These are phyloP conservation scores for Antitype chi DNA, from an alignment of 2,888 invertebrate species.

Conservation along the genomic window DNA sequence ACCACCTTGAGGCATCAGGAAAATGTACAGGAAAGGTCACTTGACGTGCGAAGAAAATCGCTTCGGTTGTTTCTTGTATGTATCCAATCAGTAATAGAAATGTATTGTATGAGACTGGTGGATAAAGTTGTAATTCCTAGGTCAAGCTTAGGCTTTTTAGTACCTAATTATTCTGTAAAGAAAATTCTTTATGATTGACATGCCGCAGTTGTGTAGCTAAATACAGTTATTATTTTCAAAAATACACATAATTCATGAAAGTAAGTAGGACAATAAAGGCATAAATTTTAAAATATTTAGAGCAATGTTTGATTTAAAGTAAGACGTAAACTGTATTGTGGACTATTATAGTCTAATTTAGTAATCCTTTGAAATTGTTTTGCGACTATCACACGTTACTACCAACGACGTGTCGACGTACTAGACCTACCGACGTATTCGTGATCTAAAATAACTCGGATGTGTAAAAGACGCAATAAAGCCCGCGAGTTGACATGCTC, in stretches of 20 bases:
- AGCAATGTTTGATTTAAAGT: conserved; percentile 10
- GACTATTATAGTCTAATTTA: neutral
- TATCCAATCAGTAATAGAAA: neutral
- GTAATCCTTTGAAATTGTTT: conserved; percentile 5
- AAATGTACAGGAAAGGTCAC: conserved; percentile 57
- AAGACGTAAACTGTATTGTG: conserved; percentile 1
- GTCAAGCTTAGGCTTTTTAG: neutral
- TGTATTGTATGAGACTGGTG: neutral
- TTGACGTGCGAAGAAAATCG: conserved; percentile 30
- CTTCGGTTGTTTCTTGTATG: neutral
- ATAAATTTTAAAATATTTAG: neutral
- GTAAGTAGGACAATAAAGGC: too few relatives aligned
- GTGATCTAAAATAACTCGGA: conserved; percentile 23
- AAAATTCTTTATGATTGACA: neutral
- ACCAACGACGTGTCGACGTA: conserved; percentile 5
- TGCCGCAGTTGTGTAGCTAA: too few relatives aligned
- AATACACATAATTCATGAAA: neutral
- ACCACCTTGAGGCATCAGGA: conserved; percentile 62
- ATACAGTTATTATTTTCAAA: too few relatives aligned
- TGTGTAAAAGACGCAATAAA: conserved; percentile 15
- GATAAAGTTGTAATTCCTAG: neutral
- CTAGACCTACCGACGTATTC: too few relatives aligned
- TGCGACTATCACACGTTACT: neutral
- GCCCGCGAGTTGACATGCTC: conserved; percentile 17
- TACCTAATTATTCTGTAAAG: neutral